Base-by-base conservation (phyloP, 1,140 invertebrate genomes). In the Venturia canescens region DNA sequence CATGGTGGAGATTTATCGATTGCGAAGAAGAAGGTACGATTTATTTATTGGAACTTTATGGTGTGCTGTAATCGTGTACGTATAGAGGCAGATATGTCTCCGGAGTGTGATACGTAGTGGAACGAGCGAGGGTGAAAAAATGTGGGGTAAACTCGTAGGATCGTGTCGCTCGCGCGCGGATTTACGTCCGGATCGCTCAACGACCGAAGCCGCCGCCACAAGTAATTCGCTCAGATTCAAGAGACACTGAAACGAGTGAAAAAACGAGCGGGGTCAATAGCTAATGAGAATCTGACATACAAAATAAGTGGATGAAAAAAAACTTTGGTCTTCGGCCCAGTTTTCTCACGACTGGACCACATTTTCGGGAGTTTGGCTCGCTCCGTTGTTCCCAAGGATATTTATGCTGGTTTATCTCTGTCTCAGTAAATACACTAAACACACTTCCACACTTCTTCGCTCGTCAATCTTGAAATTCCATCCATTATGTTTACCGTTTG, bases 11-110 rank as follows among this genome's bases (percentile, higher is more conserved):
- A n/a, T 53, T 53, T 53, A 53, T 53, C 50, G 50, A 53, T 1
- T 3, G 50, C 7, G 50, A 4, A 11, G n/a, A 21, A 53, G 50
- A 53, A 53, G 1, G 50, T 71, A 26, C 57, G 74, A 16, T 75
- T 34, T 31, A 50, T 74, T 66, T 71, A 71, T 44, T 66, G 60
- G 72, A 60, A 76, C 67, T 76, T 80, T 80, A 70, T 66, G 38
- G 63, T 31, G 16, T 63, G n/a, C n/a, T 69, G 79, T 69, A 76
- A 80, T 76, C 77, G 63, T 75, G 27, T 80, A 69, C 79, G 69
- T 79, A 79, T 48, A 71, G 18, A 80, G 67, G 66, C 13, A 18
- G 57, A 60, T 53, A 34, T 69, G 27, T 67, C 60, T 53, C 50
- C 16, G 50, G 53, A 26, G 71, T 67, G 34, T 75, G 71, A 67